Percentiles rank a stretch among this genome's conserved stretches.
Conservation (phyloP, 2,888 invertebrate genomes). For the Acanthosepion esculentum region DNA sequence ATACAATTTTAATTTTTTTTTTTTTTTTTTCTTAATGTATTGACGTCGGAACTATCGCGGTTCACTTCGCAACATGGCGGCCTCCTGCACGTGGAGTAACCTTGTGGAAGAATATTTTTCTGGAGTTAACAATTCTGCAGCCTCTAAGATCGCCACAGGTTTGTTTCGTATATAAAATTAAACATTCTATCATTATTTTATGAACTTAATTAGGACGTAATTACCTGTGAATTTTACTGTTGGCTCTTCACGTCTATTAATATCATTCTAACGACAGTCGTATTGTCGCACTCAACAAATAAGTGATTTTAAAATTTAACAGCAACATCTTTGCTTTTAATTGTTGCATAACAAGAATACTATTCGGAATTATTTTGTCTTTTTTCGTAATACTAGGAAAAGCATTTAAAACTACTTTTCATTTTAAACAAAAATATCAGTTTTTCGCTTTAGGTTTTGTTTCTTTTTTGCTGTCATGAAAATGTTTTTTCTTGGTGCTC, state of each 20-base stretch:
- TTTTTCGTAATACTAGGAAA: too few species aligned
- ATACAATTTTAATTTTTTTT: background rate
- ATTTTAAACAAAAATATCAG: too few species aligned
- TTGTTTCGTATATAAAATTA: constrained; percentile 23
- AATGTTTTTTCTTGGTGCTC: too few species aligned
- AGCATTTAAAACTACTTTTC: too few species aligned
- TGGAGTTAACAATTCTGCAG: constrained; percentile 55
- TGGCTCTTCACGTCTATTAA: too few species aligned
- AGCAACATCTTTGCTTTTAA: too few species aligned
- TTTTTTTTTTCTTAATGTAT: background rate
- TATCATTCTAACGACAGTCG: too few species aligned
- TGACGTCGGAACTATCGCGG: constrained; percentile 35
- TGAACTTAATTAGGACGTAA: background rate
- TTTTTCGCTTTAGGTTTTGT: too few species aligned
- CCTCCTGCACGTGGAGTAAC: constrained; percentile 57
- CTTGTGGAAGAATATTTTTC: constrained; percentile 57
- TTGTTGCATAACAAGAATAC: too few species aligned
- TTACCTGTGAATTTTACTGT: background rate
- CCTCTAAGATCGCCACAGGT: constrained; percentile 52
- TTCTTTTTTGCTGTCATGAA: too few species aligned
- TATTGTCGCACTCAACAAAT: background rate
- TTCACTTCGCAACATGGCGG: constrained; percentile 60
- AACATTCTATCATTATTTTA: background rate
- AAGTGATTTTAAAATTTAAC: background rate
- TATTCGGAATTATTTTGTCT: too few species aligned